Conservation (phyloP, 2,797 vertebrate species). For the Falco peregrinus region DNA sequence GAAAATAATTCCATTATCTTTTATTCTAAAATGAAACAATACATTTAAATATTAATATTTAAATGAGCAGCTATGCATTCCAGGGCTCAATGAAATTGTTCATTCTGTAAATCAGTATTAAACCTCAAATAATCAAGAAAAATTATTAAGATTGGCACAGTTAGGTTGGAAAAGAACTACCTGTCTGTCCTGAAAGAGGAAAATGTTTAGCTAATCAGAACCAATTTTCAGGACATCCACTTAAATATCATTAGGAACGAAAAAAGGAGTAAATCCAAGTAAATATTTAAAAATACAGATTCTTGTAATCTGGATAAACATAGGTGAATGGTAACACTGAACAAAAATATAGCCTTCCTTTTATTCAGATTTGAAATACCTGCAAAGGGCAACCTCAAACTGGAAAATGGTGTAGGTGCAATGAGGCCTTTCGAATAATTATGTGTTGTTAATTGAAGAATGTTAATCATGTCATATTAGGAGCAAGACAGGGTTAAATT, state of each 20-base stretch:
- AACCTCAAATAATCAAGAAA: not conserved
- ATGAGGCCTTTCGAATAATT: conserved; percentile 77
- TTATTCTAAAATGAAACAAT: not conserved
- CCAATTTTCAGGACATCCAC: not conserved
- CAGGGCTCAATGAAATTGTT: not conserved
- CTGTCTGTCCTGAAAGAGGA: not conserved
- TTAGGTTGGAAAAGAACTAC: not conserved
- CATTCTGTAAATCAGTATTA: not conserved
- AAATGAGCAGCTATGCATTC: not conserved
- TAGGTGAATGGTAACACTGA: not conserved
- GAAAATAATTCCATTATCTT: not conserved
- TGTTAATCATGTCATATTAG: conserved; percentile 88
- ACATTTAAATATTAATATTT: not conserved
- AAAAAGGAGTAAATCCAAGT: not conserved
- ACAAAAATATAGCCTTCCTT: not conserved
- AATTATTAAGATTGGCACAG: not conserved
- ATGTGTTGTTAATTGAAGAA: conserved; percentile 86
- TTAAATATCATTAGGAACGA: not conserved
- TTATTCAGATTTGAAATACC: conserved; percentile 46
- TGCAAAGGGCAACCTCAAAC: conserved; percentile 55
- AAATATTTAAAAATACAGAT: not conserved
- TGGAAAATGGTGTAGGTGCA: conserved; percentile 51
- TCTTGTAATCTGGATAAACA: not conserved
- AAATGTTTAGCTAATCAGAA: not conserved
- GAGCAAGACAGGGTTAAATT: conserved; percentile 85